Conservation (phyloP, 2,797 vertebrate genomes). For the Myotis planiceps region DNA sequence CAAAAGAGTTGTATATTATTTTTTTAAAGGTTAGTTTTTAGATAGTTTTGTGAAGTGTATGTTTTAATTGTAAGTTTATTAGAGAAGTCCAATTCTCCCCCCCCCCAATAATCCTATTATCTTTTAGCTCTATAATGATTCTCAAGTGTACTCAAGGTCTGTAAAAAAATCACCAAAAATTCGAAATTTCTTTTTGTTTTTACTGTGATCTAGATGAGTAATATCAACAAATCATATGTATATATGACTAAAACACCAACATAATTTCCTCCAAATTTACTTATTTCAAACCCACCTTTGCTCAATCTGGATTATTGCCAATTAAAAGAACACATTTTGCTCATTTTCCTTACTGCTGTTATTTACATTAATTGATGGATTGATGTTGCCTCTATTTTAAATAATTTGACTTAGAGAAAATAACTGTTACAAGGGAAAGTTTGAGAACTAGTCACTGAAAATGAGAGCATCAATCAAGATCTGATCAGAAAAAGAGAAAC, state of each 20-base stretch:
- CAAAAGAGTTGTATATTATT: not conserved
- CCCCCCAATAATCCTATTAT: not conserved
- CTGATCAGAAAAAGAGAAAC: not conserved
- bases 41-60: not conserved
- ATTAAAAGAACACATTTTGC: not conserved
- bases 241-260: not conserved
- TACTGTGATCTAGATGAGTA: not conserved
- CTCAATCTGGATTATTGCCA: not conserved
- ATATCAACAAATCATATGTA: not conserved
- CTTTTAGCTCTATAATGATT: constrained; percentile 34
- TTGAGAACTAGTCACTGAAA: constrained; percentile 36
- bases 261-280: not conserved
- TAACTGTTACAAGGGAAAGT: not conserved
- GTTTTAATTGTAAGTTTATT: not conserved
- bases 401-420: constrained; percentile 17
- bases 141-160: not conserved
- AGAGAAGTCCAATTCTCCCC: not conserved
- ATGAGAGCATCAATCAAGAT: not conserved
- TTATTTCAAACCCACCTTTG: not conserved
- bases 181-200: constrained; percentile 34
- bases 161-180: constrained; percentile 18
- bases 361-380: constrained; percentile 16
- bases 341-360: constrained; percentile 9
- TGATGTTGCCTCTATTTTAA: constrained; percentile 12
- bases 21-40: not conserved